Evolutionary conservation across 2,797 vertebrate genomes (phyloP).

Genomic region (Paguma larvata): DNA sequence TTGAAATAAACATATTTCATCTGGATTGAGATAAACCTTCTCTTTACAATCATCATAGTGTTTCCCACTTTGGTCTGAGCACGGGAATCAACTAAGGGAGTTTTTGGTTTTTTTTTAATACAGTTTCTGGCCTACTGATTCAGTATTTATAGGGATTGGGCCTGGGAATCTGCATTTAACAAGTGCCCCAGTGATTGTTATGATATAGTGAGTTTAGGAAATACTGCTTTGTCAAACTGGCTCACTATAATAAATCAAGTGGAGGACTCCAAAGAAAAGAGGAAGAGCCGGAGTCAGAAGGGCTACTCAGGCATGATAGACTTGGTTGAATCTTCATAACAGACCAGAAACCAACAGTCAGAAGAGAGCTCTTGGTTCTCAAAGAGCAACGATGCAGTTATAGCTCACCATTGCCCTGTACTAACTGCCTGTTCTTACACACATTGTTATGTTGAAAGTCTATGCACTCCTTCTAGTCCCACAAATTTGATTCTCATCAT

Average conservation of each 20-base stretch:
- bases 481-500: not conserved
- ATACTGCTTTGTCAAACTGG: not conserved
- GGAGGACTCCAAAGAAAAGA: not conserved
- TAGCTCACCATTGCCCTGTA: not conserved
- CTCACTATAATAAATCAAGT: not conserved
- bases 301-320: not conserved
- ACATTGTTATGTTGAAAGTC: not conserved
- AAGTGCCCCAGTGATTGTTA: not conserved
- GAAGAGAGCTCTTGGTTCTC: not conserved
- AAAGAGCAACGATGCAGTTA: not conserved
- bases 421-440: accelerated
- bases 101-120: not conserved
- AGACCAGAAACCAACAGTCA: not conserved
- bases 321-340: not conserved
- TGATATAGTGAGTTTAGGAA: not conserved
- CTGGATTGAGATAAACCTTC: not conserved
- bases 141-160: not conserved
- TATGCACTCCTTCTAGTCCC: not conserved
- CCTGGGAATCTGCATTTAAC: not conserved
- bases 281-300: not conserved
- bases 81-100: not conserved
- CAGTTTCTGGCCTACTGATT: not conserved
- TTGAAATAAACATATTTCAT: not conserved
- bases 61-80: not conserved
- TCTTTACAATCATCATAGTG: not conserved